These are phyloP conservation scores for Pyralis farinalis DNA, from an alignment of 2,888 invertebrate genomes.

Conservation along the genomic window DNA sequence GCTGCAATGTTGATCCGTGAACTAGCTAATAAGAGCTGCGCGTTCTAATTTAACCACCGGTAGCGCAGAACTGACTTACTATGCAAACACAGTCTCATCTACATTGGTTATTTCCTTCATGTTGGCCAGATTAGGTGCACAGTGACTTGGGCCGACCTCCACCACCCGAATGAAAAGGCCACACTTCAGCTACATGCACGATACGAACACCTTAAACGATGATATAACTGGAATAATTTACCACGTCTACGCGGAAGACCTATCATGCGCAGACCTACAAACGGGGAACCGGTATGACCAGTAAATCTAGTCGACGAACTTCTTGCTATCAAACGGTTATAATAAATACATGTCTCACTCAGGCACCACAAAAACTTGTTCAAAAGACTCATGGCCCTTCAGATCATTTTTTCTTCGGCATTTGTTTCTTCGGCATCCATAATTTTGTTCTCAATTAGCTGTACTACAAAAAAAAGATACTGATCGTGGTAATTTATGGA, in stretches of 20 bases:
- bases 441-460: slow-evolving; percentile 6
- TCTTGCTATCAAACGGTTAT: slow-evolving; percentile 4
- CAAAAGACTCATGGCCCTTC: slow-evolving; percentile 8
- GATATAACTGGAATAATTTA: background rate
- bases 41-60: too few species aligned
- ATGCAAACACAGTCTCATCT: too few species aligned
- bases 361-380: slow-evolving; percentile 3
- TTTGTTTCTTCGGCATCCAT: slow-evolving; percentile 4
- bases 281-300: slow-evolving; percentile 5
- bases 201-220: too few species aligned
- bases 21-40: too few species aligned
- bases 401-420: background rate
- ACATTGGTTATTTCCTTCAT: too few species aligned
- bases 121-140: too few species aligned
- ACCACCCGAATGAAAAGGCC: too few species aligned
- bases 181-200: too few species aligned
- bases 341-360: slow-evolving; percentile 5
- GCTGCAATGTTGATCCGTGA: too few species aligned
- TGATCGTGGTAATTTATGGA: slow-evolving; percentile 6
- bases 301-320: slow-evolving; percentile 7
- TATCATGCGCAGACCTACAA: slow-evolving; percentile 4
- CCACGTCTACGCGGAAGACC: slow-evolving; percentile 6
- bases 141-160: too few species aligned
- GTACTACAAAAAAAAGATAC: background rate
- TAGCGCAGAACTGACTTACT: too few species aligned